Conservation (phyloP, 2,113 vertebrate genomes). For the Tachuris rubrigastra region DNA sequence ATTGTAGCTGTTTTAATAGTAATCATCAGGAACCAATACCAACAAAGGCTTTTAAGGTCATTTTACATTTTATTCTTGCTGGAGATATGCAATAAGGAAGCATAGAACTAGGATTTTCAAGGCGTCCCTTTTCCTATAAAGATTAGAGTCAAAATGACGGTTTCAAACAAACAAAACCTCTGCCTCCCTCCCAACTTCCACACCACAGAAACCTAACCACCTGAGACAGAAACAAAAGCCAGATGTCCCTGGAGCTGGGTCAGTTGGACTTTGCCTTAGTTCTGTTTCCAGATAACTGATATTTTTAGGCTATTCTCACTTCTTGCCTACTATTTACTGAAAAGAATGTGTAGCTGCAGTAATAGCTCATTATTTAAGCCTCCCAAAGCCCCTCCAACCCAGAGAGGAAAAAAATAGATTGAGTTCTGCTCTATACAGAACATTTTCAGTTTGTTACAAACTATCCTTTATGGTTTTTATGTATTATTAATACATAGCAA, state of each 20-base stretch:
- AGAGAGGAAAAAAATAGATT: not conserved
- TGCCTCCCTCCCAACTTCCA: not conserved
- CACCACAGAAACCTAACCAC: not conserved
- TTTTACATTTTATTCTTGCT: constrained; percentile 44
- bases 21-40: constrained; percentile 2
- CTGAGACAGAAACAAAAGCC: not conserved
- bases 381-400: not conserved
- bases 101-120: not conserved
- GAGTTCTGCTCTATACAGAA: not conserved
- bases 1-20: constrained; percentile 20
- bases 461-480: not conserved
- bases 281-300: not conserved
- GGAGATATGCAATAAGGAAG: constrained; percentile 8
- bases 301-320: not conserved
- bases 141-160: not conserved
- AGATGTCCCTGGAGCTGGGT: not conserved
- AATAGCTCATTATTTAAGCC: not conserved
- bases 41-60: constrained; percentile 16
- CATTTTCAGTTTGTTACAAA: not conserved
- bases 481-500: not conserved
- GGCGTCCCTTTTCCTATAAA: not conserved
- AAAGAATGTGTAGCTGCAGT: not conserved
- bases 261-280: not conserved
- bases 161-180: not conserved
- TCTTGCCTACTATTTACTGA: not conserved